Percentiles rank a stretch among this genome's conserved stretches.
Evolutionary conservation across 1,140 invertebrate species (phyloP).

Genomic region (Helicoverpa zea): DNA sequence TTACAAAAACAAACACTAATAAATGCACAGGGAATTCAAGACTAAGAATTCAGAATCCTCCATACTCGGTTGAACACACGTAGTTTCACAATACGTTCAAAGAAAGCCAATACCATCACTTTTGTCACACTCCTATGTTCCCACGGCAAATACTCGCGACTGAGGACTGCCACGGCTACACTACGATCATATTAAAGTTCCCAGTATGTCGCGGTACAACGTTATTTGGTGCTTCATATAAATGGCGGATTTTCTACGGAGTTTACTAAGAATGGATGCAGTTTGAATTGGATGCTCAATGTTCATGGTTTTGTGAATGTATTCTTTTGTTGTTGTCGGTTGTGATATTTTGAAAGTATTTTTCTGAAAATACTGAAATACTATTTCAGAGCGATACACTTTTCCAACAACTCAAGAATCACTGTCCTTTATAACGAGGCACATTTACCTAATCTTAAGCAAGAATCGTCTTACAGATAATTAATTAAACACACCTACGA

Average conservation of each 20-base stretch:
- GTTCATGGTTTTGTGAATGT: neutral
- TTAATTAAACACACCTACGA: no score
- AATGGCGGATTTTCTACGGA: neutral
- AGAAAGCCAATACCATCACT: neutral
- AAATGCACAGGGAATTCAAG: no score
- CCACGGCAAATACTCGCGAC: neutral
- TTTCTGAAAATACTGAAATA: neutral
- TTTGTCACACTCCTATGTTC: neutral
- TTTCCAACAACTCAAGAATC: no score
- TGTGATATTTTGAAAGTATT: neutral
- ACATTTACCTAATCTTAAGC: no score
- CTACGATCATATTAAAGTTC: slow-evolving; percentile 10
- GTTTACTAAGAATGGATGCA: neutral
- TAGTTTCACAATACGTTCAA: neutral
- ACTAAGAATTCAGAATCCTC: neutral
- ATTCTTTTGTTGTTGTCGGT: neutral
- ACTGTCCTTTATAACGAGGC: no score
- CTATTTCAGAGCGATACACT: no score
- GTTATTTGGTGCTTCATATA: neutral
- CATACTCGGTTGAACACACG: neutral
- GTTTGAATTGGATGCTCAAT: neutral
- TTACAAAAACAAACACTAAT: no score
- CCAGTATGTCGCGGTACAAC: neutral
- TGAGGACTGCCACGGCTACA: neutral
- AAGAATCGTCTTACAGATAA: no score